phyloP scores from a whole-genome alignment of 2,888 invertebrate genomes.

The Heteromurus nitidus region DNA sequence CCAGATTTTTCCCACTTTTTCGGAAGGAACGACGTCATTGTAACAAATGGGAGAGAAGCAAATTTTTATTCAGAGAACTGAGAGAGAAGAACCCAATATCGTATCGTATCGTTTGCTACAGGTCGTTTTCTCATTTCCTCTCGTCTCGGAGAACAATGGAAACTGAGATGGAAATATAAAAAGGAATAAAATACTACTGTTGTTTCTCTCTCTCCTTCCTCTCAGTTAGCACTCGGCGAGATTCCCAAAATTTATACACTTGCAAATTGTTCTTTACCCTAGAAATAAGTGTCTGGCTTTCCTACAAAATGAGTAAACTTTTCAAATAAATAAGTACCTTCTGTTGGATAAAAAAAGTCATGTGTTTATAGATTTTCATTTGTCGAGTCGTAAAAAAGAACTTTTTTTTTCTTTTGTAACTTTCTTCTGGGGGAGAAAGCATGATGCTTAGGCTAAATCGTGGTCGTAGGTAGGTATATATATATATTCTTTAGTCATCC shows the following conservation, averaged over 20 bases:
- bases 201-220: slow-evolving; percentile 33
- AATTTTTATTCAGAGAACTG: too few relatives aligned
- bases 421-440: too few relatives aligned
- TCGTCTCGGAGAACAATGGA: background rate
- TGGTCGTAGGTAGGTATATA: too few relatives aligned
- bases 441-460: too few relatives aligned
- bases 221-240: too few relatives aligned
- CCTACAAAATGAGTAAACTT: slow-evolving; percentile 60
- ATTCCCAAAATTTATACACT: slow-evolving; percentile 63
- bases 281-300: slow-evolving; percentile 58
- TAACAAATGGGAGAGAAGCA: too few relatives aligned
- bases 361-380: slow-evolving; percentile 65
- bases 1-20: too few relatives aligned
- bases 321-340: slow-evolving; percentile 67
- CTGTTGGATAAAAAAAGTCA: slow-evolving; percentile 60
- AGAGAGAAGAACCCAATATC: too few relatives aligned
- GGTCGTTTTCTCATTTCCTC: slow-evolving; percentile 13
- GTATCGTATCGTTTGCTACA: too few relatives aligned
- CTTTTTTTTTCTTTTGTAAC: slow-evolving; percentile 20
- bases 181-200: slow-evolving; percentile 7
- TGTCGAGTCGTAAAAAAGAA: slow-evolving; percentile 54
- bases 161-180: slow-evolving; percentile 1
- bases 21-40: too few relatives aligned
- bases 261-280: slow-evolving; percentile 63
- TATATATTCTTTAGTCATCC: too few relatives aligned